Conservation (phyloP, 2,113 vertebrate genomes). For the Oenanthe oenanthe region DNA sequence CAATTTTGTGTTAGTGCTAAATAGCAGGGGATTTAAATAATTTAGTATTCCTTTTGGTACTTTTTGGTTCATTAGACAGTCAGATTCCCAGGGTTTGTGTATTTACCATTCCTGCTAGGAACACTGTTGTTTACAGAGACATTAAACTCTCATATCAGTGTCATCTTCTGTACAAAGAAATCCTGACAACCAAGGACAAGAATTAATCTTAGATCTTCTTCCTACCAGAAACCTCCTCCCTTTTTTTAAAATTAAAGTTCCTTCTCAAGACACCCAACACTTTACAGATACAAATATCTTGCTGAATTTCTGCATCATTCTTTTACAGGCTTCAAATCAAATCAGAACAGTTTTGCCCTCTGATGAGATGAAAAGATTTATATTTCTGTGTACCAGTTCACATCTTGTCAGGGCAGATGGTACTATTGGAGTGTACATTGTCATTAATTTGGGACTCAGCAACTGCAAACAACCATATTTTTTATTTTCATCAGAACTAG, state of each 20-base stretch:
- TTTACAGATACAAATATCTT: neutral
- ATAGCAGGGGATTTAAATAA: neutral
- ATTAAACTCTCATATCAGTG: neutral
- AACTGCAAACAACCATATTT: neutral
- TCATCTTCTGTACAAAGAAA: neutral
- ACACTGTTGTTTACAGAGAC: neutral
- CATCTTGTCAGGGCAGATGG: neutral
- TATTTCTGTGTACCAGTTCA: neutral
- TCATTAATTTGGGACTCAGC: neutral
- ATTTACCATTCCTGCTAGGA: neutral
- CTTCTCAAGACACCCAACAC: neutral
- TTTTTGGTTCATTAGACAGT: neutral
- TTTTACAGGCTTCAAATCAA: neutral
- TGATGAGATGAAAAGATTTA: neutral
- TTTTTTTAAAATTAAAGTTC: neutral
- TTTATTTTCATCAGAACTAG: neutral
- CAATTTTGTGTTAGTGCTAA: neutral
- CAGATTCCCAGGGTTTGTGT: neutral
- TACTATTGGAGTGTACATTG: neutral
- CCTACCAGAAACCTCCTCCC: neutral
- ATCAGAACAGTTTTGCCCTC: neutral
- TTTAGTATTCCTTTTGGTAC: conserved; percentile 2
- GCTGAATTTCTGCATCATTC: neutral
- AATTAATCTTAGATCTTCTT: neutral
- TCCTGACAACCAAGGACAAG: neutral